Conservation (phyloP, 2,113 vertebrate genomes). For the Romanogobio albipinnatus region DNA sequence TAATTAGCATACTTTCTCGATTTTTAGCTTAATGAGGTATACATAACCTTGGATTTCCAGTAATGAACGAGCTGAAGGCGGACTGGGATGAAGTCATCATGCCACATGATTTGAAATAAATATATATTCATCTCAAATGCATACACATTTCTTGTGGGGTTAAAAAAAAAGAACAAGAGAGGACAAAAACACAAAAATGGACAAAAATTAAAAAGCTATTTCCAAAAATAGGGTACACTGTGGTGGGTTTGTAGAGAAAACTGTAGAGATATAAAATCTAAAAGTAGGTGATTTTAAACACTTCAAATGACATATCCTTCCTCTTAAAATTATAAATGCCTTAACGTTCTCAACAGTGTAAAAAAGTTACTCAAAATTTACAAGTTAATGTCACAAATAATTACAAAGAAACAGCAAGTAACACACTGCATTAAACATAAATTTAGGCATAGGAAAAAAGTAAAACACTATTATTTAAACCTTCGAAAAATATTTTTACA, state of each 20-base stretch:
- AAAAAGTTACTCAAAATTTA: too few relatives aligned
- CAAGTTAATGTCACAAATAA: too few relatives aligned
- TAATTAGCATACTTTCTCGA: conserved; percentile 86
- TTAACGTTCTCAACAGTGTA: neutral
- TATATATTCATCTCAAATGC: conserved; percentile 67
- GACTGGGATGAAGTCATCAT: conserved; percentile 80
- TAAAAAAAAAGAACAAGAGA: neutral
- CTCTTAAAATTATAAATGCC: neutral
- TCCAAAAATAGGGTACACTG: neutral
- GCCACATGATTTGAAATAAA: conserved; percentile 68
- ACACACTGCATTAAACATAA: too few relatives aligned
- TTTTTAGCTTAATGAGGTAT: conserved; percentile 84
- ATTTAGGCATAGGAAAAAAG: too few relatives aligned
- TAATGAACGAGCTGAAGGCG: conserved; percentile 82
- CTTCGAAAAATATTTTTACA: too few relatives aligned
- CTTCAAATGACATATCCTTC: neutral
- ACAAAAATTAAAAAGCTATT: neutral
- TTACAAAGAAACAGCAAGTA: too few relatives aligned
- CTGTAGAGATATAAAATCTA: neutral
- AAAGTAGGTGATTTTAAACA: neutral
- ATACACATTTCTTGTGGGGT: neutral
- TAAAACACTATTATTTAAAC: too few relatives aligned
- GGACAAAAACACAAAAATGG: neutral
- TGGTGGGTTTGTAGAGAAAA: neutral
- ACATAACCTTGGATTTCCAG: conserved; percentile 86